Evolutionary conservation across 64 coral and sea anemone genomes (phyloP).

Genomic region (Porites australiensis): DNA sequence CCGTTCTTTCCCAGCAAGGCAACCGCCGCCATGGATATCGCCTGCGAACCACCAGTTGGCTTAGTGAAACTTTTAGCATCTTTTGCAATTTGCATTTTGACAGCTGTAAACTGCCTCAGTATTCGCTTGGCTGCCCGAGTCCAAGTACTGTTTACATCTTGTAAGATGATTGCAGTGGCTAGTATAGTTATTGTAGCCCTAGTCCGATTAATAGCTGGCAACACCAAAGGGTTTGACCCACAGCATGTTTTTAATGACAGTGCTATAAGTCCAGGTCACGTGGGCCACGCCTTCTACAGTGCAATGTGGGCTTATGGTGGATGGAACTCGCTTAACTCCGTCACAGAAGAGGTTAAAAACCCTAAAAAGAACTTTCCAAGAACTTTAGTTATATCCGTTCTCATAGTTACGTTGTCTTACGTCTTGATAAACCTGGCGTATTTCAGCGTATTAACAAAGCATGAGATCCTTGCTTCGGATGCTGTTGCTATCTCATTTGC

Average conservation of each 20-base stretch:
- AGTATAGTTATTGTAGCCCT: conserved; percentile 68
- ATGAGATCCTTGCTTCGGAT: conserved; percentile 68
- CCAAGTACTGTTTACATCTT: conserved; percentile 68
- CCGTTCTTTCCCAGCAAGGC: conserved; percentile 46
- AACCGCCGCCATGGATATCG: not conserved
- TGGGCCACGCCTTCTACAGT: conserved; percentile 82
- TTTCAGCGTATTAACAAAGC: conserved; percentile 63
- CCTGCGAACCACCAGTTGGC: conserved; percentile 4
- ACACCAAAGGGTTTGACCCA: conserved; percentile 27
- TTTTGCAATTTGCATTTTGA: conserved; percentile 58
- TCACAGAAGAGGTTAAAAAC: conserved; percentile 81
- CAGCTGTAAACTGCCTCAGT: conserved; percentile 70
- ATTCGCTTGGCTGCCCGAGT: conserved; percentile 59
- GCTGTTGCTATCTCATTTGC: conserved; percentile 73
- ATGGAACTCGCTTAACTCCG: conserved; percentile 66
- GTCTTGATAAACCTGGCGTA: conserved; percentile 76
- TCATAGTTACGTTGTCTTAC: conserved; percentile 78
- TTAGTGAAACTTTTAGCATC: conserved; percentile 71
- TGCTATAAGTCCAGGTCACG: conserved; percentile 20
- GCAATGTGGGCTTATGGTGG: conserved; percentile 84
- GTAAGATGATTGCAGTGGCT: conserved; percentile 64
- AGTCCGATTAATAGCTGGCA: conserved; percentile 26
- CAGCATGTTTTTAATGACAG: conserved; percentile 47
- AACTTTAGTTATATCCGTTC: conserved; percentile 63
- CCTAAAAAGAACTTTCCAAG: conserved; percentile 70